Percentiles rank a stretch among this genome's conserved stretches.
Conservation (phyloP, 37 sponge, comb jelly and placozoan species). For the Eunapius fragilis region DNA sequence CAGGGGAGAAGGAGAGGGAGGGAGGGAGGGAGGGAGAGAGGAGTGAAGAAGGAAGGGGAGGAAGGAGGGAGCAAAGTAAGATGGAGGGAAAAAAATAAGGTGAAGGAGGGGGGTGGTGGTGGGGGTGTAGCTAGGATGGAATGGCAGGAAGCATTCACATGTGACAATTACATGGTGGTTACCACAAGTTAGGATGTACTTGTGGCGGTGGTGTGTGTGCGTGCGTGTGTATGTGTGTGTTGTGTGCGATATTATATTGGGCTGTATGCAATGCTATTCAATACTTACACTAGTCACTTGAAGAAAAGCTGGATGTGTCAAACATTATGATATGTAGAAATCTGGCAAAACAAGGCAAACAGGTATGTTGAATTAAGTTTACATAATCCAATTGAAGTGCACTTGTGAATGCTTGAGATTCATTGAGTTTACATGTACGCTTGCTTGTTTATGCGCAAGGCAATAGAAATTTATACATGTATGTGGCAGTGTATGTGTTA, state of each 20-base stretch:
- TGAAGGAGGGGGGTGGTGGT: no score
- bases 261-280: background rate
- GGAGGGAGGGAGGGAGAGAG: background rate
- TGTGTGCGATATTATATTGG: background rate
- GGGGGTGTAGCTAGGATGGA: no score
- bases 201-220: conserved; percentile 2
- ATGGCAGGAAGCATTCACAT: no score
- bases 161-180: no score
- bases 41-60: background rate
- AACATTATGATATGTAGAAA: conserved; percentile 75
- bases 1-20: background rate
- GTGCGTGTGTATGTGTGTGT: background rate
- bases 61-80: background rate
- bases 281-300: conserved; percentile 35
- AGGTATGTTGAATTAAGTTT: no score
- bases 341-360: conserved; percentile 22
- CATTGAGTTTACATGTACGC: background rate
- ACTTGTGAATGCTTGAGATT: background rate
- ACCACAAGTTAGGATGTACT: no score
- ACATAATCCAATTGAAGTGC: background rate
- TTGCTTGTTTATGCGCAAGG: background rate
- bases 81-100: no score
- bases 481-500: no score
- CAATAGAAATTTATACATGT: no score
- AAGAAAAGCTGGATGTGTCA: conserved; percentile 77